These are phyloP conservation scores for Eilema caniola DNA, from an alignment of 2,888 invertebrate genomes.

Conservation along the genomic window DNA sequence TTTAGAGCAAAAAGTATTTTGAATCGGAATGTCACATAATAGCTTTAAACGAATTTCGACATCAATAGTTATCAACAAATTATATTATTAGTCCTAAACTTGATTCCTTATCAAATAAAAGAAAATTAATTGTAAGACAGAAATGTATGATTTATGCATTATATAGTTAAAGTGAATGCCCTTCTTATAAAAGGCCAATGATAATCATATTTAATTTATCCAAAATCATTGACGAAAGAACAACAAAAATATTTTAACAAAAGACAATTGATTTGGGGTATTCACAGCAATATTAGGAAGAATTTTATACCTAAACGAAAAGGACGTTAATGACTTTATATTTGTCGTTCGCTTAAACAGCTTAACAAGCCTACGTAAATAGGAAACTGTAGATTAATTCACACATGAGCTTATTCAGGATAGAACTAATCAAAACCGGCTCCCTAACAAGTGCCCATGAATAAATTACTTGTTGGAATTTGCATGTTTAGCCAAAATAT, in stretches of 20 bases:
- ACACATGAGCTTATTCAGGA: conserved; percentile 54
- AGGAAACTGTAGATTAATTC: conserved; percentile 53
- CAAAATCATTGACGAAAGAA: not conserved
- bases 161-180: too few relatives aligned
- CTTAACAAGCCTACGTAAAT: conserved; percentile 60
- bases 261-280: not conserved
- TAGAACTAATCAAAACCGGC: conserved; percentile 58
- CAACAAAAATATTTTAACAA: not conserved
- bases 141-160: too few relatives aligned
- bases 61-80: too few relatives aligned
- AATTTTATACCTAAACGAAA: not conserved
- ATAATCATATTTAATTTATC: too few relatives aligned
- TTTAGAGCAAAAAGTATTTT: not conserved
- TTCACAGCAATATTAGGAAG: not conserved
- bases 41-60: too few relatives aligned
- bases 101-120: too few relatives aligned
- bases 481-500: conserved; percentile 44
- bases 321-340: conserved; percentile 44
- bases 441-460: conserved; percentile 55
- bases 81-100: too few relatives aligned
- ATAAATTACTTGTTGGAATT: conserved; percentile 52
- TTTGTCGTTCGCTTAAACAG: conserved; percentile 50
- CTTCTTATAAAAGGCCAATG: not conserved
- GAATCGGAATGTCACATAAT: too few relatives aligned
- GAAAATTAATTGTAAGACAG: too few relatives aligned